Percentiles rank a stretch among this genome's conserved stretches.
phyloP scores from a whole-genome alignment of 2,113 vertebrate species.

The Mastomys coucha region DNA sequence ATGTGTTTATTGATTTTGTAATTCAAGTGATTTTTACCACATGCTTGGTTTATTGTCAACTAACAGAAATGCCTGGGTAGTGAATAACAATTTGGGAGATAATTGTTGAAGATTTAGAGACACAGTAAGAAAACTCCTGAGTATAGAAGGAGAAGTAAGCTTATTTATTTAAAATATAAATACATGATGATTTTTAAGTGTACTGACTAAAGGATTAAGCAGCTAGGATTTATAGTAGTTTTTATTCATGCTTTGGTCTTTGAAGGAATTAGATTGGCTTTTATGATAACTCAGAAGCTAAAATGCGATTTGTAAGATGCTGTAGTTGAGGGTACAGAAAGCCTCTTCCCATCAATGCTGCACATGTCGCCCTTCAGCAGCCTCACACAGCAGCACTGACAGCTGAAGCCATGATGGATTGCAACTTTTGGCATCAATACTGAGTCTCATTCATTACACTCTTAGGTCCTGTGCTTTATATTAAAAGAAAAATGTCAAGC shows the following conservation, averaged over 20 bases:
- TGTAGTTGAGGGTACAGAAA: background rate
- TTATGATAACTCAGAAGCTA: conserved; percentile 25
- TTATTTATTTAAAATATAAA: conserved; percentile 67
- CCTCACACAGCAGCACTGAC: background rate
- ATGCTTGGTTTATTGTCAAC: conserved; percentile 1
- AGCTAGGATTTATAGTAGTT: conserved; percentile 55
- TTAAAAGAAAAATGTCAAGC: conserved; percentile 71
- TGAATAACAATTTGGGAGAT: conserved; percentile 42
- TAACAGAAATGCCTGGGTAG: conserved; percentile 30
- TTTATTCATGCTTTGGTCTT: conserved; percentile 63
- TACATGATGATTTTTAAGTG: conserved; percentile 44
- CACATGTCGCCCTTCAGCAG: background rate
- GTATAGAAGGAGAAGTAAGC: conserved; percentile 43
- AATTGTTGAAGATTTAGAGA: conserved; percentile 57
- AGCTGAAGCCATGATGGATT: conserved; percentile 55
- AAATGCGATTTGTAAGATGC: conserved; percentile 50
- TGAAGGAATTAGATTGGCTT: conserved; percentile 57
- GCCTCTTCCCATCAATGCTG: background rate
- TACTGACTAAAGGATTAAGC: conserved; percentile 60
- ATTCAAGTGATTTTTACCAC: conserved; percentile 29
- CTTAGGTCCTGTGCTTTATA: conserved; percentile 40
- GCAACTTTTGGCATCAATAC: conserved; percentile 53
- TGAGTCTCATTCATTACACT: conserved; percentile 60
- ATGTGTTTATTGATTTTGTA: background rate
- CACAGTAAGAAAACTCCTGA: conserved; percentile 42